Evolutionary conservation across 1,140 invertebrate genomes (phyloP).

Genomic region (Pissodes strobi): DNA sequence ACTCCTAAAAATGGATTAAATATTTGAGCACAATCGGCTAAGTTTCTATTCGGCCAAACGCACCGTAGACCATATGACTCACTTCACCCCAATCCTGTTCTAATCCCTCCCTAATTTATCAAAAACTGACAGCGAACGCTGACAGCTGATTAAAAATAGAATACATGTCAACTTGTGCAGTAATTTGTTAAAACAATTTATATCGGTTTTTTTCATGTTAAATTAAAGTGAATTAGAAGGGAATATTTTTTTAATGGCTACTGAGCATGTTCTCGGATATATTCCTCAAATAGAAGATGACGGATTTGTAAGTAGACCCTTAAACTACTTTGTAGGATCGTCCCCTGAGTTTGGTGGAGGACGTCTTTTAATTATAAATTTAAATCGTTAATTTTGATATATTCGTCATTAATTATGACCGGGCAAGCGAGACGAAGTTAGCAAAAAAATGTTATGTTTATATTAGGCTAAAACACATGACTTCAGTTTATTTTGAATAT

Average conservation of each 20-base stretch:
- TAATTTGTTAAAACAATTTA: slow-evolving; percentile 8
- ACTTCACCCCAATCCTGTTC: no score
- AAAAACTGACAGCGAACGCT: no score
- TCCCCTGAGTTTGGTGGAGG: background rate
- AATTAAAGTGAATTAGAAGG: slow-evolving; percentile 25
- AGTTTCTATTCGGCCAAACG: no score
- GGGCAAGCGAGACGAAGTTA: no score
- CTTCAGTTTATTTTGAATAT: background rate
- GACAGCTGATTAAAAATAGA: slow-evolving; percentile 15
- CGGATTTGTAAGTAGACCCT: slow-evolving; percentile 50
- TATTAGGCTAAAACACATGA: background rate
- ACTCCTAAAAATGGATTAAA: no score
- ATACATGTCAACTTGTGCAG: slow-evolving; percentile 12
- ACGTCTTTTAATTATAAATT: background rate
- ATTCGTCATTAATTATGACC: no score
- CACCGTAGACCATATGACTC: no score
- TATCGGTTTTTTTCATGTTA: slow-evolving; percentile 15
- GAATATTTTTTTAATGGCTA: slow-evolving; percentile 48
- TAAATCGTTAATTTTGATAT: background rate
- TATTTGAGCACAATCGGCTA: no score
- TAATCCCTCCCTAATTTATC: no score
- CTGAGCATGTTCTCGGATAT: slow-evolving; percentile 52
- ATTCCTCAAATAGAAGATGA: slow-evolving; percentile 47
- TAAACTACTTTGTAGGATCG: slow-evolving; percentile 10
- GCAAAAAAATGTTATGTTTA: no score